Conservation (phyloP, 2,797 vertebrate species). For the Falco cherrug region DNA sequence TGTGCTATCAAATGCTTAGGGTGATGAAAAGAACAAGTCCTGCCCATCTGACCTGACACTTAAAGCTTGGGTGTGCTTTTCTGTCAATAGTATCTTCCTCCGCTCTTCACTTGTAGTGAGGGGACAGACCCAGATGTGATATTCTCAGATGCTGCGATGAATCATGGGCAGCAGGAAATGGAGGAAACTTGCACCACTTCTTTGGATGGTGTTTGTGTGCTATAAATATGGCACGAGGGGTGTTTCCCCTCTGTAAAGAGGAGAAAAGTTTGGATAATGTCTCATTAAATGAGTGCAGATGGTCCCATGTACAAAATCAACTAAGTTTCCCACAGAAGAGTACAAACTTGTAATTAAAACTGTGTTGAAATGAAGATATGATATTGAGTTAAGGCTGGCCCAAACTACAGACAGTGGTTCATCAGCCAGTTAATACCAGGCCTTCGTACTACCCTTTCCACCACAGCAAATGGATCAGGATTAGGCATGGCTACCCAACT, state of each 20-base stretch:
- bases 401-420: not conserved
- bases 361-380: not conserved
- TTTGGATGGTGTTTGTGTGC: not conserved
- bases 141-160: not conserved
- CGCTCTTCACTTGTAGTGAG: accelerated
- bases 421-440: not conserved
- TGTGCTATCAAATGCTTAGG: not conserved
- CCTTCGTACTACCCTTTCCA: not conserved
- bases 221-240: not conserved
- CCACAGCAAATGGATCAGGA: not conserved
- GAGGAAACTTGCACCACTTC: not conserved
- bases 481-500: not conserved
- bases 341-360: not conserved
- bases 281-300: not conserved
- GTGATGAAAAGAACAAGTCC: not conserved
- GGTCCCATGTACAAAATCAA: not conserved
- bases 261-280: not conserved
- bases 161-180: not conserved
- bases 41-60: not conserved
- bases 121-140: no score
- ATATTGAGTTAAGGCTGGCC: not conserved
- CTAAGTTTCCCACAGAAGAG: not conserved
- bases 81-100: not conserved
- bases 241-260: not conserved
- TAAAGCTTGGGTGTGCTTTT: not conserved